phyloP scores from a whole-genome alignment of 1,140 invertebrate species.

The Choristoneura fumiferana region DNA sequence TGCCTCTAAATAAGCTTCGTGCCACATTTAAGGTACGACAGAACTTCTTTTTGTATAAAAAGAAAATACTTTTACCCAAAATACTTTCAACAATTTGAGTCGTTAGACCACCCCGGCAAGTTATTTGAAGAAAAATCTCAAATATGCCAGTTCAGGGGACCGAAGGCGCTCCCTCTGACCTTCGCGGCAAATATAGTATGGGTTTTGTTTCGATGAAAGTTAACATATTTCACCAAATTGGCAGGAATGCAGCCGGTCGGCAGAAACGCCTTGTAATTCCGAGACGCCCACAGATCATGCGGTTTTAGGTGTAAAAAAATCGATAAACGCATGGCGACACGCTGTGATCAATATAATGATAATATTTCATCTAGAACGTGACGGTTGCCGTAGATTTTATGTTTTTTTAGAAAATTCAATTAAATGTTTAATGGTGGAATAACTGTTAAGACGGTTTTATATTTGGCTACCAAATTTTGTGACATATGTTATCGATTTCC shows the following conservation, averaged over 20 bases:
- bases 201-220: constrained; percentile 63
- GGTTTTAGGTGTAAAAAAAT: constrained; percentile 78
- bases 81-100: constrained; percentile 29
- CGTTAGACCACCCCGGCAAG: constrained; percentile 53
- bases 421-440: constrained; percentile 60
- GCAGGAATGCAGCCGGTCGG: constrained; percentile 54
- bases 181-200: constrained; percentile 43
- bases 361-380: constrained; percentile 67
- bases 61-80: constrained; percentile 11
- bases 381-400: constrained; percentile 58
- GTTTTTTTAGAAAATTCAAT: constrained; percentile 73
- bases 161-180: constrained; percentile 29
- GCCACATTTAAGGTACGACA: not conserved
- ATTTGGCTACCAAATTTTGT: constrained; percentile 31
- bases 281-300: constrained; percentile 67
- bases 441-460: constrained; percentile 55
- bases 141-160: constrained; percentile 33
- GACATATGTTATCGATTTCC: constrained; percentile 1
- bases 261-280: constrained; percentile 70
- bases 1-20: not conserved
- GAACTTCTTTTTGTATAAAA: not conserved
- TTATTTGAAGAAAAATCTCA: constrained; percentile 54
- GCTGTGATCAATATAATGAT: constrained; percentile 71
- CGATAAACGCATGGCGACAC: constrained; percentile 73
- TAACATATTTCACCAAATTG: constrained; percentile 69